phyloP scores from a whole-genome alignment of 2,888 invertebrate species.

The Drosophila infuscata region DNA sequence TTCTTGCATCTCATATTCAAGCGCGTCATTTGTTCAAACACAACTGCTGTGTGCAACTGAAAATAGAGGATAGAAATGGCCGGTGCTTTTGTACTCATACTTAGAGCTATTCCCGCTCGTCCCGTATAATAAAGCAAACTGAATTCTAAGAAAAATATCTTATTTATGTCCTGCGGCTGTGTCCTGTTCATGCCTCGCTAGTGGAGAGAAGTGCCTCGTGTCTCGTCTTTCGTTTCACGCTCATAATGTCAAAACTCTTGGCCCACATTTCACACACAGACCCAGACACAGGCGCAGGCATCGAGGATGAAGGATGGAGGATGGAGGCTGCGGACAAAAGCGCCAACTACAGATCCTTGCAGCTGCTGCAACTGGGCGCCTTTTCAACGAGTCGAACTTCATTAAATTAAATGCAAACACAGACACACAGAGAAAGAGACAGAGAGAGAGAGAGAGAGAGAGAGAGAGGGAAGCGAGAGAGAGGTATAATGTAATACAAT shows the following conservation, averaged over 20 bases:
- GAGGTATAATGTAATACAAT: background rate
- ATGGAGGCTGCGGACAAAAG: conserved; percentile 37
- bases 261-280: conserved; percentile 61
- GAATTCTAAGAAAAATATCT: conserved; percentile 73
- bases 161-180: conserved; percentile 80
- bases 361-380: background rate
- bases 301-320: background rate
- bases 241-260: conserved; percentile 73
- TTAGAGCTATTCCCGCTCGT: background rate
- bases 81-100: conserved; percentile 6
- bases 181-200: conserved; percentile 58
- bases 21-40: conserved; percentile 67
- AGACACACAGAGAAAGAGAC: background rate
- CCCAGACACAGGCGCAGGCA: conserved; percentile 14
- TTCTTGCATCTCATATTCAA: conserved; percentile 42
- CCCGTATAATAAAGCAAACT: conserved; percentile 40
- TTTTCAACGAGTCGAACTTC: conserved; percentile 15
- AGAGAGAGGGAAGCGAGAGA: too few relatives aligned
- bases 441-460: background rate
- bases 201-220: conserved; percentile 34
- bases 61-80: conserved; percentile 41
- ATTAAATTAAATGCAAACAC: conserved; percentile 22
- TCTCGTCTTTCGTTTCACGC: conserved; percentile 23
- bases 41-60: conserved; percentile 33
- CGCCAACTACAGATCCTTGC: conserved; percentile 21